Conservation (phyloP, 1,140 invertebrate species). For the Monomorium pharaonis region DNA sequence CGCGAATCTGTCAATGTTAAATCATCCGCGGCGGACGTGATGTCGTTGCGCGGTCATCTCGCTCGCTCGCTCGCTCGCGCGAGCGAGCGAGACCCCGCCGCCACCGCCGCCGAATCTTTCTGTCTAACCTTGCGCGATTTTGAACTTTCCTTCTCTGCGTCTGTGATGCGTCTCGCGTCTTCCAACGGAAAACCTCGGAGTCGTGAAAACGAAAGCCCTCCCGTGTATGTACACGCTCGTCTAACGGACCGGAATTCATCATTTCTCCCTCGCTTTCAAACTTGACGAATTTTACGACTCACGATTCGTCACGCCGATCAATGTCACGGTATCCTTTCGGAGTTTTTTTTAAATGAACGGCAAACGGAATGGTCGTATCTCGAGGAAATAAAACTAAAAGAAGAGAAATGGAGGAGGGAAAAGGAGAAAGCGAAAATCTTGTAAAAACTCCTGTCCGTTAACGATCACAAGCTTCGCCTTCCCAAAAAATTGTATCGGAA, state of each 20-base stretch:
- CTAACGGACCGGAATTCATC: neutral
- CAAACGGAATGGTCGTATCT: no score
- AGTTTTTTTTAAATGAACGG: neutral
- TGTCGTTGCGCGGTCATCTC: neutral
- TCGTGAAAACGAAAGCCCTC: neutral
- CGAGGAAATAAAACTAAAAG: neutral
- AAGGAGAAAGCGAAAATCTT: neutral
- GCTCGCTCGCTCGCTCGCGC: no score
- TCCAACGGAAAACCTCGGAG: neutral
- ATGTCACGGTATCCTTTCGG: neutral
- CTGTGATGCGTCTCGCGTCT: neutral
- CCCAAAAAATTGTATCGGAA: constrained; percentile 50
- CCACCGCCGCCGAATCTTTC: neutral
- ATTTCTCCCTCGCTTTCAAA: neutral
- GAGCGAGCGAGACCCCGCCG: no score
- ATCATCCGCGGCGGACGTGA: constrained; percentile 9
- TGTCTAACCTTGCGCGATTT: neutral
- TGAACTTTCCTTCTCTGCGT: neutral
- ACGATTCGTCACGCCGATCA: neutral
- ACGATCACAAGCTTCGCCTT: constrained; percentile 55
- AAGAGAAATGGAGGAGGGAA: neutral
- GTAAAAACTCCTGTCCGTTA: neutral
- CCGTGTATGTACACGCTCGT: neutral
- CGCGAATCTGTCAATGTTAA: constrained; percentile 16
- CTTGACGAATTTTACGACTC: neutral